These are phyloP conservation scores for Engystomops pustulosus DNA, from an alignment of 2,113 vertebrate genomes.

Conservation along the genomic window DNA sequence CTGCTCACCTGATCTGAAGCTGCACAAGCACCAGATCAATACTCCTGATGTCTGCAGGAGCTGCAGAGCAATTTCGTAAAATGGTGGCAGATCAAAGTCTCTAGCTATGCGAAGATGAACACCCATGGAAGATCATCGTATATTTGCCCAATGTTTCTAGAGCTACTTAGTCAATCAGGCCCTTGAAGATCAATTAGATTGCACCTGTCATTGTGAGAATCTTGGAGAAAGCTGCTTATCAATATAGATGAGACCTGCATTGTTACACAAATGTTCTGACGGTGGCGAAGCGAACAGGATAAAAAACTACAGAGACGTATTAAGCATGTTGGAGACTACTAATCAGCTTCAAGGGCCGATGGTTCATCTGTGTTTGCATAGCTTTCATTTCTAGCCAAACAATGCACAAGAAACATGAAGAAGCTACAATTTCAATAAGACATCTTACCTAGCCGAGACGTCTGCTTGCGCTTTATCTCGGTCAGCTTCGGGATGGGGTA, in stretches of 20 bases:
- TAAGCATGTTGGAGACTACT: neutral
- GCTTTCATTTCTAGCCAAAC: neutral
- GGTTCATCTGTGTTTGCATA: neutral
- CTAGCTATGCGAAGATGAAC: neutral
- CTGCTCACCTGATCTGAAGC: neutral
- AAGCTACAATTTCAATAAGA: neutral
- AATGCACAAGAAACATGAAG: neutral
- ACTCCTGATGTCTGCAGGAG: neutral
- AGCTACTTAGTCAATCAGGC: neutral
- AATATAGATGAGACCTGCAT: slow-evolving; percentile 14
- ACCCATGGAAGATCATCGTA: neutral
- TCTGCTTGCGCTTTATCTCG: slow-evolving; percentile 95
- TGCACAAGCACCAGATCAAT: neutral
- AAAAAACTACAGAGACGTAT: neutral
- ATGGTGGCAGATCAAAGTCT: neutral
- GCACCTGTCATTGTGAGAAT: neutral
- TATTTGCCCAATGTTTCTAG: neutral
- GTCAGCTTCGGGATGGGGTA: slow-evolving; percentile 96
- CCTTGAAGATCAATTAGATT: neutral
- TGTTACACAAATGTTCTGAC: neutral
- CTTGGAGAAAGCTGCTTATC: neutral
- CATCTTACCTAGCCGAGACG: slow-evolving; percentile 89
- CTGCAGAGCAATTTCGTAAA: neutral
- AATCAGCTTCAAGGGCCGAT: neutral
- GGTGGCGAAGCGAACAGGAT: neutral